These are phyloP conservation scores for Aradophagus sp. DNA, from an alignment of 1,140 invertebrate genomes.

Conservation along the genomic window DNA sequence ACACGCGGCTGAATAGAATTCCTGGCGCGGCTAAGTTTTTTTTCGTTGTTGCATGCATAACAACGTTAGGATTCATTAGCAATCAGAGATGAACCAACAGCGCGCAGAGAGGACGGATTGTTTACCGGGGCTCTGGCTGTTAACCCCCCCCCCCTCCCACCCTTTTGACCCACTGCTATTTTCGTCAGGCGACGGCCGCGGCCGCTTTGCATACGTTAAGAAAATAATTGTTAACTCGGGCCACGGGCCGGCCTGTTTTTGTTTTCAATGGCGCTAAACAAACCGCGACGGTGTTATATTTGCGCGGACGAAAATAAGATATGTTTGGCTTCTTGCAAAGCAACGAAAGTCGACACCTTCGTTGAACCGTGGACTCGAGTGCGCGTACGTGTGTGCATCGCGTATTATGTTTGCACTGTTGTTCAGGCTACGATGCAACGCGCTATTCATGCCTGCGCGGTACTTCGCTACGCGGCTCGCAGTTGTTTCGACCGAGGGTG, in stretches of 20 bases:
- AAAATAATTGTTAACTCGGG: slow-evolving; percentile 35
- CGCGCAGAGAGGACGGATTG: slow-evolving; percentile 61
- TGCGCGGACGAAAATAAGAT: slow-evolving; percentile 52
- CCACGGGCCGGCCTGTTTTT: slow-evolving; percentile 25
- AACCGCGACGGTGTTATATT: slow-evolving; percentile 9
- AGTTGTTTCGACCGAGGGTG: slow-evolving; percentile 56
- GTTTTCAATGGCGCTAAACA: slow-evolving; percentile 21
- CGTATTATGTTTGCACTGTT: slow-evolving; percentile 63
- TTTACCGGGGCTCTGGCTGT: slow-evolving; percentile 65
- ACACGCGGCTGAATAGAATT: slow-evolving; percentile 61
- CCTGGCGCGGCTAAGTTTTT: slow-evolving; percentile 68
- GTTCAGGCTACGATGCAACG: slow-evolving; percentile 61
- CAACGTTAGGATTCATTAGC: slow-evolving; percentile 76
- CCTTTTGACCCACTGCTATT: slow-evolving; percentile 44
- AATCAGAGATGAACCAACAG: slow-evolving; percentile 73
- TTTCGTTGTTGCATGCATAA: slow-evolving; percentile 73
- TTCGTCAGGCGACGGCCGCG: neutral
- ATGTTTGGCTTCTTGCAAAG: slow-evolving; percentile 55
- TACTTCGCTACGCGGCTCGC: slow-evolving; percentile 49
- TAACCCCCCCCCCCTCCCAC: slow-evolving; percentile 42
- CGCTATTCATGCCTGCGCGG: slow-evolving; percentile 55
- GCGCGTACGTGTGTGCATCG: slow-evolving; percentile 54
- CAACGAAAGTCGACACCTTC: slow-evolving; percentile 59
- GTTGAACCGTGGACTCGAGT: slow-evolving; percentile 54
- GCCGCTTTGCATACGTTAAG: slow-evolving; percentile 22